Conservation (phyloP, 2,888 invertebrate genomes). For the Orgyia antiqua region DNA sequence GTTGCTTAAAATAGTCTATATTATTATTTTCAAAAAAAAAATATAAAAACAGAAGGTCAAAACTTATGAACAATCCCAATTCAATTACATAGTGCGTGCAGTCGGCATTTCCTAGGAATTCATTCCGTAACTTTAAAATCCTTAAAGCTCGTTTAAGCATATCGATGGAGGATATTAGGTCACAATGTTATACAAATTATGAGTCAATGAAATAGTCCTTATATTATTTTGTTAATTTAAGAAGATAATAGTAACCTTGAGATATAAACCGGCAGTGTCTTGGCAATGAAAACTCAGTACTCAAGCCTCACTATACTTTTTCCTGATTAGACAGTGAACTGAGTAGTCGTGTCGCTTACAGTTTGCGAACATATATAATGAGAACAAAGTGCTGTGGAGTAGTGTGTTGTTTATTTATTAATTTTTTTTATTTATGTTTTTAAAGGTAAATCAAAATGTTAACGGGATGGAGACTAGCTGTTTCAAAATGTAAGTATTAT, state of each 20-base stretch:
- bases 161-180: too few relatives aligned
- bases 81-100: too few relatives aligned
- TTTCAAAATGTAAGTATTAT: constrained; percentile 64
- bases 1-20: too few relatives aligned
- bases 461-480: constrained; percentile 59
- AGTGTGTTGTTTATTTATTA: constrained; percentile 12
- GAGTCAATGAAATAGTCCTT: too few relatives aligned
- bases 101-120: too few relatives aligned
- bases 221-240: constrained; percentile 1
- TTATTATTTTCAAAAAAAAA: too few relatives aligned
- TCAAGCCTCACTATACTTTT: constrained; percentile 31
- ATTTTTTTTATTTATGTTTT: constrained; percentile 30
- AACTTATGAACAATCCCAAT: too few relatives aligned
- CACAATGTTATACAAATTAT: too few relatives aligned
- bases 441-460: constrained; percentile 56
- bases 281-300: constrained; percentile 35
- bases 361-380: constrained; percentile 14
- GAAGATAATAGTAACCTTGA: constrained; percentile 24
- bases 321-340: constrained; percentile 42
- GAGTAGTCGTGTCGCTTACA: constrained; percentile 37
- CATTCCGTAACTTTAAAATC: too few relatives aligned
- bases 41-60: too few relatives aligned
- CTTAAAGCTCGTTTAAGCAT: too few relatives aligned
- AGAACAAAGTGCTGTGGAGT: constrained; percentile 8
- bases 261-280: constrained; percentile 33